Conservation (phyloP, 2,113 vertebrate genomes). For the Odontophorus gujanensis region DNA sequence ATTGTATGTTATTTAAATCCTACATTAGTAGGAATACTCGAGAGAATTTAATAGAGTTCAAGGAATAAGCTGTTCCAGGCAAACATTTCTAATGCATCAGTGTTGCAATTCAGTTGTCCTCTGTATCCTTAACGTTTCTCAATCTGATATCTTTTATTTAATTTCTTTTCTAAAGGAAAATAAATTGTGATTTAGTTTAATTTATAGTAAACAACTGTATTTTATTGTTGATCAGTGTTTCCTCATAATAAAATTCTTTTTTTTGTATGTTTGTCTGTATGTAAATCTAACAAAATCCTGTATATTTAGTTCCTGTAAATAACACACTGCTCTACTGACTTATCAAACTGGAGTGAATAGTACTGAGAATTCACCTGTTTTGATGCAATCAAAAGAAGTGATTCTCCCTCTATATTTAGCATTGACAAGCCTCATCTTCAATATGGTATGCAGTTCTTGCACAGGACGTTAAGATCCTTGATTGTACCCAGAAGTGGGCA, state of each 20-base stretch:
- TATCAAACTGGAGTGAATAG: neutral
- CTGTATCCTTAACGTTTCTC: neutral
- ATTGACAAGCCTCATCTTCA: neutral
- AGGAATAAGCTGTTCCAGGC: neutral
- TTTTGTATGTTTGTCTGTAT: neutral
- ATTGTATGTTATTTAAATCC: neutral
- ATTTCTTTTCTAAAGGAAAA: neutral
- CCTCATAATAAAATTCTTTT: neutral
- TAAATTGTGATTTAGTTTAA: neutral
- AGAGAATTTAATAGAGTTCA: neutral
- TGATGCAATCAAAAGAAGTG: no score
- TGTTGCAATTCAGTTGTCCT: neutral
- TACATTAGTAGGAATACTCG: neutral
- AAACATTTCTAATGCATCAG: neutral
- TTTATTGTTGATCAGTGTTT: neutral
- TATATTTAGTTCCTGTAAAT: neutral
- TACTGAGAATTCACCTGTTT: neutral
- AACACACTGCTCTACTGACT: neutral
- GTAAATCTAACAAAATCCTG: neutral
- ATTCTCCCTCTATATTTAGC: neutral
- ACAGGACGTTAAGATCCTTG: neutral
- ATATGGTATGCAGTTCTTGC: neutral
- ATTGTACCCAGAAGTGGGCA: neutral
- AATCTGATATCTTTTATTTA: neutral
- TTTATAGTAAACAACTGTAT: neutral